Conservation (phyloP, 2,888 invertebrate genomes). For the Andrena bucephala region DNA sequence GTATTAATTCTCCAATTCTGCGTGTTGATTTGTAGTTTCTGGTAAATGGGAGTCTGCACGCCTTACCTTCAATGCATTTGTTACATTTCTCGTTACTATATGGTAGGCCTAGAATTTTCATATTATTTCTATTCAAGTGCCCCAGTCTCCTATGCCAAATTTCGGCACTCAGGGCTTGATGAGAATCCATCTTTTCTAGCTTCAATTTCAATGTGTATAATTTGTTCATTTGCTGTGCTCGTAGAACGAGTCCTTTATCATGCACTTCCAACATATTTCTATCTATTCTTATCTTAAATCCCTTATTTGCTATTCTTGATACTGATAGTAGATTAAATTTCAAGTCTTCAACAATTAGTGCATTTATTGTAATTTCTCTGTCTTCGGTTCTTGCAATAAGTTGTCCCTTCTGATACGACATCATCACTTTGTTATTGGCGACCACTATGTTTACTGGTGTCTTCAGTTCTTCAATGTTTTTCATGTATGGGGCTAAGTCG, state of each 20-base stretch:
- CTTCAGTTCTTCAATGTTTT: neutral
- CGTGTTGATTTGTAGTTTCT: neutral
- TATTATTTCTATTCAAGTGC: neutral
- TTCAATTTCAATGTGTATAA: neutral
- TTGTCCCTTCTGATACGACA: neutral
- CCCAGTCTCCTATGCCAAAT: neutral
- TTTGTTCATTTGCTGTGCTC: neutral
- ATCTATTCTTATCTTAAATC: neutral
- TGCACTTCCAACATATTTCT: neutral
- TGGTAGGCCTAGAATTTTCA: neutral
- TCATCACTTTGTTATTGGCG: neutral
- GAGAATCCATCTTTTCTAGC: neutral
- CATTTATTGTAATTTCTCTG: neutral
- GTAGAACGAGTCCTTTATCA: neutral
- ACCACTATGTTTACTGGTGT: neutral
- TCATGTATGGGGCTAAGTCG: neutral
- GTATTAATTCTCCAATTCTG: neutral
- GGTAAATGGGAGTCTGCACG: neutral
- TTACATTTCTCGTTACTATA: neutral
- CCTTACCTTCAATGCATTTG: neutral
- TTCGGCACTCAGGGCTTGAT: neutral
- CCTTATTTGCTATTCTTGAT: neutral
- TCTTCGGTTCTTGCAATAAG: neutral
- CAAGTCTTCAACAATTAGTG: constrained; percentile 1
- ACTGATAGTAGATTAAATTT: neutral